These are phyloP conservation scores for Onychomys torridus DNA, from an alignment of 2,797 vertebrate species.

Conservation along the genomic window DNA sequence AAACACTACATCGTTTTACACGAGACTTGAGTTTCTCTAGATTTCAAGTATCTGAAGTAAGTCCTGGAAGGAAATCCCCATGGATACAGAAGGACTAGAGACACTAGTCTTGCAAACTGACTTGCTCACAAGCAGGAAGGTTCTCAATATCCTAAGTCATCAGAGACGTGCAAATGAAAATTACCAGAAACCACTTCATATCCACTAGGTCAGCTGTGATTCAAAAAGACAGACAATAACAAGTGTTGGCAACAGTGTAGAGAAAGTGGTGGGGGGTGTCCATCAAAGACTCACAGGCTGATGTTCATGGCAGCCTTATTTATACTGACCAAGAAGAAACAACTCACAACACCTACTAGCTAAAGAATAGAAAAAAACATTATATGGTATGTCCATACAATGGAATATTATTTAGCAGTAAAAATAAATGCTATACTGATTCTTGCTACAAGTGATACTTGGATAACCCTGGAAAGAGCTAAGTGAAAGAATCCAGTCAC, in stretches of 20 bases:
- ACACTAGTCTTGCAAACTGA: neutral
- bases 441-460: neutral
- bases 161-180: constrained; percentile 32
- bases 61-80: neutral
- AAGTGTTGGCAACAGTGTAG: neutral
- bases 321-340: neutral
- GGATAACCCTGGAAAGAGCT: neutral
- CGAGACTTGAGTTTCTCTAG: neutral
- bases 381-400: neutral
- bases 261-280: neutral
- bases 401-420: neutral
- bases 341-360: neutral
- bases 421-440: neutral
- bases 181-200: neutral
- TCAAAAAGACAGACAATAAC: neutral
- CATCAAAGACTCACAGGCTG: neutral
- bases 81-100: neutral
- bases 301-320: neutral
- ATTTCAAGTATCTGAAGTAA: neutral
- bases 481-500: neutral
- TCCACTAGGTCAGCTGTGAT: neutral
- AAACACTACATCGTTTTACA: neutral
- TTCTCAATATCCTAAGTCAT: neutral
- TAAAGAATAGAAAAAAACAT: neutral
- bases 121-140: neutral